These are phyloP conservation scores for Leptestheria dahalacensis DNA, from an alignment of 1,140 invertebrate genomes.

Conservation along the genomic window DNA sequence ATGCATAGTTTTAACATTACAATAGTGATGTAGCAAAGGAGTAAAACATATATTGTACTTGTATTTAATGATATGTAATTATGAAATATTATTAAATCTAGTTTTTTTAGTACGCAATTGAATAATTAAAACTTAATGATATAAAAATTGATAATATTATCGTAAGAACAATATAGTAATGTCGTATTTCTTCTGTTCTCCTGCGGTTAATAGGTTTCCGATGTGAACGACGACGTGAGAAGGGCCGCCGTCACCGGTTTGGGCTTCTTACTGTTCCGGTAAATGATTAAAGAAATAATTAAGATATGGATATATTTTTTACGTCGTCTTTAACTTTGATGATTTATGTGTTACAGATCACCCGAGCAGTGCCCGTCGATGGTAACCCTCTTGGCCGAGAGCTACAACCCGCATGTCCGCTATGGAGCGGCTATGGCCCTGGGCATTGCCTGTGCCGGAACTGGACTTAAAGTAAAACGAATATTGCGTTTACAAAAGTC, in stretches of 20 bases:
- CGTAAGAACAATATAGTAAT: too few species aligned
- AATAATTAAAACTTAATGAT: too few species aligned
- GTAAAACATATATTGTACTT: too few species aligned
- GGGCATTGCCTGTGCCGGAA: slow-evolving; percentile 95
- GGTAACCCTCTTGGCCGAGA: slow-evolving; percentile 88
- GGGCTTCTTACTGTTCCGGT: slow-evolving; percentile 87
- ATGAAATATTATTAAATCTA: too few species aligned
- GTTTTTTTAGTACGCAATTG: too few species aligned
- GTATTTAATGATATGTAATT: too few species aligned
- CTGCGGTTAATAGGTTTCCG: slow-evolving; percentile 48
- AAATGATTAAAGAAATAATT: slow-evolving; percentile 21
- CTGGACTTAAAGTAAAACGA: slow-evolving; percentile 51
- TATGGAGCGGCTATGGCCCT: slow-evolving; percentile 98
- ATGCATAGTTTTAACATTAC: too few species aligned
- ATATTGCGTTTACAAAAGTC: neutral
- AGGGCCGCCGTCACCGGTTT: slow-evolving; percentile 92
- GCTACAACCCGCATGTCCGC: slow-evolving; percentile 97
- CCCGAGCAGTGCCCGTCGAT: slow-evolving; percentile 95
- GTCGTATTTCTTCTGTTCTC: neutral
- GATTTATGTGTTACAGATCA: slow-evolving; percentile 39
- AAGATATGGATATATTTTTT: too few species aligned
- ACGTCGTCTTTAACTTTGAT: too few species aligned
- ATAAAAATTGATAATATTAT: too few species aligned
- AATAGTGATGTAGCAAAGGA: too few species aligned
- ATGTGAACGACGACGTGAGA: slow-evolving; percentile 97